Conservation (phyloP, 2,113 vertebrate species). For the Lethenteron camtschaticum region DNA sequence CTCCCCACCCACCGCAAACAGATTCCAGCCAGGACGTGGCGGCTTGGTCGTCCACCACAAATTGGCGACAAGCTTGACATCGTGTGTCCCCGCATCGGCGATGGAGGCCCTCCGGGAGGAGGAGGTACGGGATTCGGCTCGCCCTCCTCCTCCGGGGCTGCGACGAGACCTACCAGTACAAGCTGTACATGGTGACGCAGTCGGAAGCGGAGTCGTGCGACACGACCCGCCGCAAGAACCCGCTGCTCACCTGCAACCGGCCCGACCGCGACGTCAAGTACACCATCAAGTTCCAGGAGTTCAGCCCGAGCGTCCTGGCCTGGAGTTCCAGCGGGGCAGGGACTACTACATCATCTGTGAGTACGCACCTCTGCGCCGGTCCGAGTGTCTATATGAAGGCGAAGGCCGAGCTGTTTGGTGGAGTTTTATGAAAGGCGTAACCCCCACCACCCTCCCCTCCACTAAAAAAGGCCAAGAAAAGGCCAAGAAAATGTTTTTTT, state of each 20-base stretch:
- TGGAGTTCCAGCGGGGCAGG: constrained; percentile 84
- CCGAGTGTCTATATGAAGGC: too few species aligned
- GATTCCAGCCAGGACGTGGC: constrained; percentile 81
- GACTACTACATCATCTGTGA: constrained; percentile 99
- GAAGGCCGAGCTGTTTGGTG: too few species aligned
- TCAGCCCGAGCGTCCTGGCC: constrained; percentile 92
- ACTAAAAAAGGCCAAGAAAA: too few species aligned
- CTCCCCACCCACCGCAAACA: constrained; percentile 14
- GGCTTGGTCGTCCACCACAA: constrained; percentile 79
- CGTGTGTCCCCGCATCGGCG: constrained; percentile 72
- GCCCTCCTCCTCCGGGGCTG: constrained; percentile 8
- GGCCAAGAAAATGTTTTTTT: too few species aligned
- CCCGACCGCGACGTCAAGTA: constrained; percentile 98
- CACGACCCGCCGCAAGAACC: constrained; percentile 83
- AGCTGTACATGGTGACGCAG: constrained; percentile 92
- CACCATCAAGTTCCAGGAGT: constrained; percentile 99
- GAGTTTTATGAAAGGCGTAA: too few species aligned
- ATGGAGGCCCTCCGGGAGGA: neutral
- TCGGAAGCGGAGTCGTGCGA: constrained; percentile 86
- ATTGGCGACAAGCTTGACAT: constrained; percentile 99
- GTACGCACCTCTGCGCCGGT: constrained; percentile 19
- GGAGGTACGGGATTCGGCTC: neutral
- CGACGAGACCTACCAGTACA: constrained; percentile 66
- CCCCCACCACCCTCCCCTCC: too few species aligned
- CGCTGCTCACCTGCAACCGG: constrained; percentile 86